Evolutionary conservation across 2,797 vertebrate genomes (phyloP).

Genomic region (Podarcis lilfordi): DNA sequence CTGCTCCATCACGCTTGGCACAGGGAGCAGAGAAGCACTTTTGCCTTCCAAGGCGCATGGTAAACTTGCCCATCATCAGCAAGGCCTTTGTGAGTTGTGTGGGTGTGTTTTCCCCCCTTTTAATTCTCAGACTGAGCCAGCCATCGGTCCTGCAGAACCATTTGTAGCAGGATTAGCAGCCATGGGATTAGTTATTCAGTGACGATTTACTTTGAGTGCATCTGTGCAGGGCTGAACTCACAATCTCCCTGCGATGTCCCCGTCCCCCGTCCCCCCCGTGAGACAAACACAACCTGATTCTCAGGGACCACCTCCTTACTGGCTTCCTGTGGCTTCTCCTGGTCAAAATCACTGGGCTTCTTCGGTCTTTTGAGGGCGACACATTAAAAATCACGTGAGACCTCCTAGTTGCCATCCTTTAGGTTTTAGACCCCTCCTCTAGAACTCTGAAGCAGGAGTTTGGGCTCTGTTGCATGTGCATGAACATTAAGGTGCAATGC

Average conservation of each 20-base stretch:
- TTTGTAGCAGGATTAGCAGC: constrained; percentile 52
- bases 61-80: constrained; percentile 31
- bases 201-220: background rate
- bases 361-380: background rate
- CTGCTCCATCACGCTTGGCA: constrained; percentile 30
- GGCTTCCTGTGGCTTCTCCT: background rate
- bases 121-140: constrained; percentile 57
- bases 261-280: background rate
- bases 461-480: background rate
- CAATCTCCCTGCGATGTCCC: background rate
- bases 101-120: background rate
- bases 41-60: constrained; percentile 48
- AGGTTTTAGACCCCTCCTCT: background rate
- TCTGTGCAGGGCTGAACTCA: background rate
- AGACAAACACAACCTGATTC: background rate
- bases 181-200: constrained; percentile 18
- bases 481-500: background rate
- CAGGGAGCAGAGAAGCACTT: background rate
- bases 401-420: background rate
- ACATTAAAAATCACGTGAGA: background rate
- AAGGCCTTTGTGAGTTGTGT: constrained; percentile 23
- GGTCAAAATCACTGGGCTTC: background rate
- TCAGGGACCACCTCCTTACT: background rate
- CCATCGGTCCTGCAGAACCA: constrained; percentile 25
- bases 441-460: background rate